These are phyloP conservation scores for Triplophysa rosa DNA, from an alignment of 2,113 vertebrate genomes.

Conservation along the genomic window DNA sequence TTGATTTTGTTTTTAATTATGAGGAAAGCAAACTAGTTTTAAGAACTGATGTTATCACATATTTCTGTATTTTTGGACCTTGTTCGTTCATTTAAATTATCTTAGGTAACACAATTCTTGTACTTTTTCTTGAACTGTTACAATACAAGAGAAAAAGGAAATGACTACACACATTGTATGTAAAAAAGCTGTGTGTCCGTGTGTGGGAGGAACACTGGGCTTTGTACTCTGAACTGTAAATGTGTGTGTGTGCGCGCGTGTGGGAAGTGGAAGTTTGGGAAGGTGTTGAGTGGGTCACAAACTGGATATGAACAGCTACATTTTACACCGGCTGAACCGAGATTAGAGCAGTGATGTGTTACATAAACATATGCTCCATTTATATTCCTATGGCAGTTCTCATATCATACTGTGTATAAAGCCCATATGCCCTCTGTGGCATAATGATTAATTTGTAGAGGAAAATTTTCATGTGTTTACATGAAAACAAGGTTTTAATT, in stretches of 20 bases:
- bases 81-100: neutral
- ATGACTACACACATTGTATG: too few relatives aligned
- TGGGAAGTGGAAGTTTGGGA: constrained; percentile 32
- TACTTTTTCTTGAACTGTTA: too few relatives aligned
- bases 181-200: constrained; percentile 27
- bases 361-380: constrained; percentile 33
- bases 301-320: constrained; percentile 32
- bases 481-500: too few relatives aligned
- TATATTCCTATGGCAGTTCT: neutral
- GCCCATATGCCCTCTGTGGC: neutral
- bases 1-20: constrained; percentile 1
- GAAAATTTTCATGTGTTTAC: too few relatives aligned
- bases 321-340: constrained; percentile 7
- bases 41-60: neutral
- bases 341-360: constrained; percentile 42
- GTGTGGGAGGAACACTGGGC: constrained; percentile 43
- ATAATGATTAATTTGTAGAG: too few relatives aligned
- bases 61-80: neutral
- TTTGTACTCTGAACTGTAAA: constrained; percentile 23
- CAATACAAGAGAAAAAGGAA: too few relatives aligned
- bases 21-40: neutral
- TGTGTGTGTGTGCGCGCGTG: constrained; percentile 1
- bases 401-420: neutral
- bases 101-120: too few relatives aligned
- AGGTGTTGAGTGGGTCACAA: constrained; percentile 39